These are phyloP conservation scores for Rallus crepitans DNA, from an alignment of 2,797 vertebrate species.

Conservation along the genomic window DNA sequence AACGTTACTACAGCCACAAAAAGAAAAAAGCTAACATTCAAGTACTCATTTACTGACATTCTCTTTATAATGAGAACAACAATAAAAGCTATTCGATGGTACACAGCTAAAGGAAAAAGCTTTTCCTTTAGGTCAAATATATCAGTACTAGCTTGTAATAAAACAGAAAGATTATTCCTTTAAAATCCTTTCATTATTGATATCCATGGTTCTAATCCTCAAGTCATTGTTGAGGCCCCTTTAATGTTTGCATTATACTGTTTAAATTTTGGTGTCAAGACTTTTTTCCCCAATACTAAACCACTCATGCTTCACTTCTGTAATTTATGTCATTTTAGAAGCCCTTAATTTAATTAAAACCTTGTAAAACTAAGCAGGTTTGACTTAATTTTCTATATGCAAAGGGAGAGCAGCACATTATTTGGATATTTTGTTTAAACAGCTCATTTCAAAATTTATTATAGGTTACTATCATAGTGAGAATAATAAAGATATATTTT, in stretches of 20 bases:
- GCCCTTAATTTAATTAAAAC: slow-evolving; percentile 70
- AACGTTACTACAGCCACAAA: not conserved
- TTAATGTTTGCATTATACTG: slow-evolving; percentile 35
- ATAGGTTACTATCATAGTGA: slow-evolving; percentile 77
- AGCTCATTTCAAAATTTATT: slow-evolving; percentile 80
- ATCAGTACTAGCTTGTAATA: slow-evolving; percentile 37
- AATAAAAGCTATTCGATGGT: slow-evolving; percentile 39
- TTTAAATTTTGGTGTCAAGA: slow-evolving; percentile 36
- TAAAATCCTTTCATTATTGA: slow-evolving; percentile 52
- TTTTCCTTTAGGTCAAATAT: slow-evolving; percentile 50
- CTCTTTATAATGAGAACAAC: slow-evolving; percentile 39
- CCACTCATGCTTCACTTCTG: slow-evolving; percentile 34
- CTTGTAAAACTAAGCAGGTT: slow-evolving; percentile 72
- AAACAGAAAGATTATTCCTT: slow-evolving; percentile 25
- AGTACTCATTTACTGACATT: slow-evolving; percentile 23
- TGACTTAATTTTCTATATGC: slow-evolving; percentile 53
- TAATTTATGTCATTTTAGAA: slow-evolving; percentile 56
- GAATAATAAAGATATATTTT: slow-evolving; percentile 84
- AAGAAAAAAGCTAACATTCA: slow-evolving; percentile 21
- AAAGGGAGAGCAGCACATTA: slow-evolving; percentile 63
- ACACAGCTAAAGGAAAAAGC: not conserved
- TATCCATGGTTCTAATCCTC: slow-evolving; percentile 47
- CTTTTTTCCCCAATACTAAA: slow-evolving; percentile 10
- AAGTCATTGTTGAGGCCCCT: slow-evolving; percentile 44
- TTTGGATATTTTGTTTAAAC: slow-evolving; percentile 78